phyloP scores from a whole-genome alignment of 92 coral and sea anemone genomes.

The Porites rus region DNA sequence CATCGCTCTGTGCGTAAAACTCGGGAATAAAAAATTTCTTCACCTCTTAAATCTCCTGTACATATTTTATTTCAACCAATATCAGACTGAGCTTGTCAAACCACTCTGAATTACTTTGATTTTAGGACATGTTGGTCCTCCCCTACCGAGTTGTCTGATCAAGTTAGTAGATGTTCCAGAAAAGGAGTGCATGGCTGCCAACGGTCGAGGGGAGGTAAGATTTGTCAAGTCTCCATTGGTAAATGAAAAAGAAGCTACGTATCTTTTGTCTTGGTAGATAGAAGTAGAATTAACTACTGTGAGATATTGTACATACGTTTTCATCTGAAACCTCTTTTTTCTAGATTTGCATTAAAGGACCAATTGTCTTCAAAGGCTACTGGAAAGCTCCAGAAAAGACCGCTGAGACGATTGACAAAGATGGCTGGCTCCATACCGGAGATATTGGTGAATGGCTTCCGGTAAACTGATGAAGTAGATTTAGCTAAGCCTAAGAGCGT shows the following conservation, averaged over 20 bases:
- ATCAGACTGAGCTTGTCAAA: too few species aligned
- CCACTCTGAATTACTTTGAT: too few species aligned
- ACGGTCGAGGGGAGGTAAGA: constrained; percentile 86
- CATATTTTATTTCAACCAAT: too few species aligned
- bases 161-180: constrained; percentile 92
- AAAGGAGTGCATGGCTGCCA: constrained; percentile 76
- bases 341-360: constrained; percentile 88
- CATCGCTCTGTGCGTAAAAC: too few species aligned
- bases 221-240: neutral
- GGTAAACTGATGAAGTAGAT: constrained; percentile 37
- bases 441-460: constrained; percentile 93
- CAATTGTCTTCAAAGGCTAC: constrained; percentile 83
- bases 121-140: constrained; percentile 91
- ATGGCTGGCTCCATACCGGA: constrained; percentile 98
- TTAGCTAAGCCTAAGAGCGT: too few species aligned
- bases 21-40: too few species aligned
- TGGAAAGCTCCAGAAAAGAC: constrained; percentile 88
- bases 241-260: too few species aligned
- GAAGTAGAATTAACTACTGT: too few species aligned
- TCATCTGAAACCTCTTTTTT: neutral
- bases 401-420: constrained; percentile 85
- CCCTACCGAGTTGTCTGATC: constrained; percentile 65
- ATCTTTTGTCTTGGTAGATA: too few species aligned
- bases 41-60: too few species aligned
- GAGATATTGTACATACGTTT: too few species aligned